Evolutionary conservation across 2,888 invertebrate genomes (phyloP).

Genomic region (Ornithoptera priamus): DNA sequence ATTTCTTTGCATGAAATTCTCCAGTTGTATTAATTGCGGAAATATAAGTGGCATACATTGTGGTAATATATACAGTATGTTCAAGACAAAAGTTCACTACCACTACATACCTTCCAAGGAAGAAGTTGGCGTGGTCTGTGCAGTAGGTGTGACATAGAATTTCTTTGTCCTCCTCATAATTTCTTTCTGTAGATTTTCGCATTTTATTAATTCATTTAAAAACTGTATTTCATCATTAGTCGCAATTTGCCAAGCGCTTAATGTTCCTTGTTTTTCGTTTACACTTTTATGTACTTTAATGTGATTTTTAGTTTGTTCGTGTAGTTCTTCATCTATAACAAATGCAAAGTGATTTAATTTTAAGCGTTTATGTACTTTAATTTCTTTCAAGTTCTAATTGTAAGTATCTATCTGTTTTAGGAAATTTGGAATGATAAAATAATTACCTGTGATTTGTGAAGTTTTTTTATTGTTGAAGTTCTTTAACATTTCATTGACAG

Average conservation of each 20-base stretch:
- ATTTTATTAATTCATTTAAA: conserved; percentile 48
- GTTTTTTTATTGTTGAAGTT: conserved; percentile 23
- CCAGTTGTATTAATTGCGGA: too few species aligned
- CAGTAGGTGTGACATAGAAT: not conserved
- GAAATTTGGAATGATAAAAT: not conserved
- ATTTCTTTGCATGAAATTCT: too few species aligned
- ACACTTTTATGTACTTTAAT: not conserved
- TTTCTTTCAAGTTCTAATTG: too few species aligned
- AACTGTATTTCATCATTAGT: conserved; percentile 40
- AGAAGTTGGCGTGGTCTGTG: not conserved
- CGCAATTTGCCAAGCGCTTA: not conserved
- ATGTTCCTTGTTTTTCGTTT: not conserved
- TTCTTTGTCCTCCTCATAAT: conserved; percentile 27
- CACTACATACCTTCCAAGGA: not conserved
- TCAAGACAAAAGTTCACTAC: too few species aligned
- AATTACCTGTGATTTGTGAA: conserved; percentile 4
- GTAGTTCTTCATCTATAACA: not conserved
- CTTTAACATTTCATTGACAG: conserved; percentile 33
- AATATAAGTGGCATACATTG: too few species aligned
- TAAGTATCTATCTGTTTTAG: too few species aligned
- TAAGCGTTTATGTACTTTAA: too few species aligned
- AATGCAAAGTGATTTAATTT: not conserved
- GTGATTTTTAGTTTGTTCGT: not conserved
- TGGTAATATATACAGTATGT: too few species aligned
- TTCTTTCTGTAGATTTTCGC: conserved; percentile 44